These are phyloP conservation scores for Rhinogobius similis DNA, from an alignment of 2,113 vertebrate species.

Conservation along the genomic window DNA sequence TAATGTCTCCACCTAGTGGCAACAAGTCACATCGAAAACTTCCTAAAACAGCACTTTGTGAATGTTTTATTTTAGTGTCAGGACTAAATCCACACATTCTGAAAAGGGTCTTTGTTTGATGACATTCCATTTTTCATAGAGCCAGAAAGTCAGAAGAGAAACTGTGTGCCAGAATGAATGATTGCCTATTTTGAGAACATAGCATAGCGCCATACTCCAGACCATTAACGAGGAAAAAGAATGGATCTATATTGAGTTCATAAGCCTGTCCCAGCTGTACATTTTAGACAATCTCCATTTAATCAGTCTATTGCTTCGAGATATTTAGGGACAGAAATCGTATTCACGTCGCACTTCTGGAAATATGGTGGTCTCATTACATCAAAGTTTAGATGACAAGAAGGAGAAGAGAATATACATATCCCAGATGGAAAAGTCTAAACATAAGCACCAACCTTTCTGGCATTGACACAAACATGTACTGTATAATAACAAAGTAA, in stretches of 20 bases:
- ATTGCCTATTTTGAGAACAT: neutral
- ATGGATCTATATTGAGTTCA: neutral
- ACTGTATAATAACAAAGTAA: neutral
- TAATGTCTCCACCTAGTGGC: neutral
- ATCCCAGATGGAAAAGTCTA: neutral
- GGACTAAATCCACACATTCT: too few relatives aligned
- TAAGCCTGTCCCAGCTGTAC: neutral
- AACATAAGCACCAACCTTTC: neutral
- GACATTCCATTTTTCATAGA: neutral
- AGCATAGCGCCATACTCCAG: neutral
- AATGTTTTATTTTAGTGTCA: neutral
- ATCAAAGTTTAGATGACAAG: neutral
- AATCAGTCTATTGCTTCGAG: neutral
- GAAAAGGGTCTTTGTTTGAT: too few relatives aligned
- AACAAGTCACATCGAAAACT: neutral
- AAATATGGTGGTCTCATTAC: neutral
- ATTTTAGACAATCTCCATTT: neutral
- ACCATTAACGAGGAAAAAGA: neutral
- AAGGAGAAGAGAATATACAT: neutral
- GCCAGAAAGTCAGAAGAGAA: neutral
- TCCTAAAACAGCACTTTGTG: neutral
- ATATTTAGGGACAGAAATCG: neutral
- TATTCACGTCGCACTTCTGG: neutral
- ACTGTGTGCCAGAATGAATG: neutral
- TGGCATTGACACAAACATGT: neutral